A percentile compares a stretch with the other conserved stretches of the same genome.
Conservation (phyloP, 2,888 invertebrate genomes). For the Trachelus stipa region DNA sequence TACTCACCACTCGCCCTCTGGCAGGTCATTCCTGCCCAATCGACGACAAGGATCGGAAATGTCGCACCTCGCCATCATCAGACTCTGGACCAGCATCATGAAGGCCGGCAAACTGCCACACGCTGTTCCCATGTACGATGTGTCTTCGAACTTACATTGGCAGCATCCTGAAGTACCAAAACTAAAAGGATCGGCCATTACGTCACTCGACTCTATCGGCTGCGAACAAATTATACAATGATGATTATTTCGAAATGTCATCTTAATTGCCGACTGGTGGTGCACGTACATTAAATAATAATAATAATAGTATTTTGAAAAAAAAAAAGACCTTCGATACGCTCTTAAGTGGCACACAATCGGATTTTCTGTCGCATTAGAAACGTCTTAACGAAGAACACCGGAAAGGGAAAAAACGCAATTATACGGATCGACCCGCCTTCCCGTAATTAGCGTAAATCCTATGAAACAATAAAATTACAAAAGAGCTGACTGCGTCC, state of each 20-base stretch:
- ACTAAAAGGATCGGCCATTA: background rate
- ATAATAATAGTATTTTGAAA: background rate
- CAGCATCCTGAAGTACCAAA: constrained; percentile 9
- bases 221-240: background rate
- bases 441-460: background rate
- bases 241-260: no score
- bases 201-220: constrained; percentile 3
- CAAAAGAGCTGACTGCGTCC: background rate
- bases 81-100: constrained; percentile 54
- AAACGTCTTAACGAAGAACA: background rate
- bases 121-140: constrained; percentile 48
- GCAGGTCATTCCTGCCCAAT: constrained; percentile 50
- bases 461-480: background rate
- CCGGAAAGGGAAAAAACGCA: background rate
- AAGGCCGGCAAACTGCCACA: constrained; percentile 53
- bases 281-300: no score
- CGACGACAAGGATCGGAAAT: constrained; percentile 58
- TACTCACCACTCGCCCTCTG: constrained; percentile 51
- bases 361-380: background rate
- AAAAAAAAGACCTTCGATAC: background rate
- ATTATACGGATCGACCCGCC: background rate
- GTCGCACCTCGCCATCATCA: constrained; percentile 56
- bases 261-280: no score
- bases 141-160: constrained; percentile 51
- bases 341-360: background rate